Percentiles rank a stretch among this genome's conserved stretches.
phyloP scores from a whole-genome alignment of 2,113 vertebrate genomes.

The Aptenodytes patagonicus region DNA sequence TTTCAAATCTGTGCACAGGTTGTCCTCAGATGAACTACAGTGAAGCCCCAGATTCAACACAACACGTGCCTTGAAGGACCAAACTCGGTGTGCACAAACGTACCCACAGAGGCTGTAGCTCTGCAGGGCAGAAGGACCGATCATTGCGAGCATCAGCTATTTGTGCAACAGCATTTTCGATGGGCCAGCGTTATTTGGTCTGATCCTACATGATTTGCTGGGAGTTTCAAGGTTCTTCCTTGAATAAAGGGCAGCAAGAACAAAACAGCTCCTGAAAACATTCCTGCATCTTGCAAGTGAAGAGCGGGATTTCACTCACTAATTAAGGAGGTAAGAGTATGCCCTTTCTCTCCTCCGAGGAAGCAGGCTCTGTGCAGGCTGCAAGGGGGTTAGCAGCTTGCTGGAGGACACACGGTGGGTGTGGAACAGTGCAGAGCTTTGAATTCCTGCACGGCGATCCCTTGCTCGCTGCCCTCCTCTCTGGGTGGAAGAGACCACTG shows the following conservation, averaged over 20 bases:
- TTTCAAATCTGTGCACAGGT: not conserved
- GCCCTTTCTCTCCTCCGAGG: not conserved
- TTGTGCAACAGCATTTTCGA: not conserved
- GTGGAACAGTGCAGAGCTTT: not conserved
- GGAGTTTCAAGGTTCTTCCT: not conserved
- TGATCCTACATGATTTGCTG: not conserved
- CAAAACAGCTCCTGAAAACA: not conserved
- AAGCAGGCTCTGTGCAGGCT: not conserved
- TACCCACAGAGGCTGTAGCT: not conserved
- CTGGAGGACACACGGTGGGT: accelerated
- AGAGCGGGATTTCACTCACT: not conserved
- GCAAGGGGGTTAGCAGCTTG: not conserved
- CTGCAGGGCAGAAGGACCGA: not conserved
- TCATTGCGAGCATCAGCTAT: not conserved
- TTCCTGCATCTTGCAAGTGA: not conserved
- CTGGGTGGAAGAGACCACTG: too few species aligned
- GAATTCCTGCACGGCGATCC: accelerated
- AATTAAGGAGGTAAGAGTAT: not conserved
- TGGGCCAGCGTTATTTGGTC: not conserved
- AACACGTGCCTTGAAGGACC: not conserved
- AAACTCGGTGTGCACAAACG: accelerated
- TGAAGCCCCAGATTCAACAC: not conserved
- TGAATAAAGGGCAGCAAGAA: not conserved
- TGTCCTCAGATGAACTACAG: not conserved
- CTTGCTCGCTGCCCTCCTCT: not conserved